Evolutionary conservation across 2,113 vertebrate genomes (phyloP).

Genomic region (Rhynchopsitta pachyrhyncha): DNA sequence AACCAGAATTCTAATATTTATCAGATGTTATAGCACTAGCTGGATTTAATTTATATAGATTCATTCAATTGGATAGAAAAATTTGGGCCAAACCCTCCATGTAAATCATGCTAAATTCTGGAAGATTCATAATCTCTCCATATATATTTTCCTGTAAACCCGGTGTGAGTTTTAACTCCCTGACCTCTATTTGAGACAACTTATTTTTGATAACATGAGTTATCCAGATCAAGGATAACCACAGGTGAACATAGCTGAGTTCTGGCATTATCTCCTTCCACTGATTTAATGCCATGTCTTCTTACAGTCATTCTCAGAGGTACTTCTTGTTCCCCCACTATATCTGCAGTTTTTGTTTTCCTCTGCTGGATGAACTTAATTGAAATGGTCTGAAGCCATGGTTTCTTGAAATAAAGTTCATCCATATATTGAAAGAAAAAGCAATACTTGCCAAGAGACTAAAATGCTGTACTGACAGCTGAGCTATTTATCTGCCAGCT

Average conservation of each 20-base stretch:
- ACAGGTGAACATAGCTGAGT: background rate
- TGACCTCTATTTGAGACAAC: background rate
- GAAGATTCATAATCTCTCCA: background rate
- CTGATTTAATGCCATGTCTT: accelerated
- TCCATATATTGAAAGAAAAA: background rate
- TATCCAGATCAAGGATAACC: background rate
- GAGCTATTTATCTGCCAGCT: background rate
- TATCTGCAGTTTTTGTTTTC: background rate
- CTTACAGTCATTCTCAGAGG: background rate
- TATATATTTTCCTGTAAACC: background rate
- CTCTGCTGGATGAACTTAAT: background rate
- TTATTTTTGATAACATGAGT: background rate
- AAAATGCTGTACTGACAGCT: background rate
- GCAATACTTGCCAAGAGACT: background rate
- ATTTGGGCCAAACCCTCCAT: background rate
- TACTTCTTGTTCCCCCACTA: background rate
- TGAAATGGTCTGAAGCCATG: background rate
- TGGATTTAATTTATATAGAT: background rate
- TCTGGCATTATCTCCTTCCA: background rate
- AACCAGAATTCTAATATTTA: background rate
- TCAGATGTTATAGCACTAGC: background rate
- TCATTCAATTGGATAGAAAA: background rate
- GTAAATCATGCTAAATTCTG: background rate
- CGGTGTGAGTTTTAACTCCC: background rate
- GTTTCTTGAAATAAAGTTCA: background rate